Evolutionary conservation across 1,140 invertebrate species (phyloP), one percentile per base, ranked within the genome.

Genomic region (Drosophila carrolli): DNA sequence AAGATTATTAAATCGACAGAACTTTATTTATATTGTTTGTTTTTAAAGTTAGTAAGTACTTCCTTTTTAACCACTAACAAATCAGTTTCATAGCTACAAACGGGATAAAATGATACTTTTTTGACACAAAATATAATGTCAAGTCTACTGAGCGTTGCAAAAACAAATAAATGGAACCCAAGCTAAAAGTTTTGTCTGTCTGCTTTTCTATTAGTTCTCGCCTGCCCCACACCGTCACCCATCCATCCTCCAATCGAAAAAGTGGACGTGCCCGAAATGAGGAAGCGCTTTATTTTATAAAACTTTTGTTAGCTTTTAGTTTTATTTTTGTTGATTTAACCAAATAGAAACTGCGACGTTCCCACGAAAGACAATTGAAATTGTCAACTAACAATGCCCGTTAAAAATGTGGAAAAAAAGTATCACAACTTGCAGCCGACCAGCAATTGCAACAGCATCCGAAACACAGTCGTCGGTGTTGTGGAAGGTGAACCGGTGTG

Each of bases 261-360:
- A 72, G 51, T 54, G 44, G 32, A 62, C 58, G 48, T 47, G 32
- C 19, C 43, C 41, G 54, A 79, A 83, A 53, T 50, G 71, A 71
- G 81, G 81, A 83, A 83, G 58, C 63, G 61, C 66, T 79, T 83
- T 83, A 83, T 79, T 83, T 83, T 83, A 32, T 37, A 75, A 83
- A 83, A 66, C 29, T 60, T 32, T 37, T 37, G 10, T 59, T 65
- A 19, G 44, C 27, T 35, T 76, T 56, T 46, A 32, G 53, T 70
- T 65, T 76, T 35, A 29, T 60, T 60, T 55, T 60, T 55, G 48
- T 56, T 61, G 32, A 47, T 32, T 61, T 47, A 74, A 37, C 29
- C 44, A 55, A 70, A 75, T 53, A 55, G 44, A 43, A 62, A 55
- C 32, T 19, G 38, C 55, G 50, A 68, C 68, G 67, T 82, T 83